phyloP scores from a whole-genome alignment of 2,113 vertebrate genomes.

The Syngnathoides biaculeatus region DNA sequence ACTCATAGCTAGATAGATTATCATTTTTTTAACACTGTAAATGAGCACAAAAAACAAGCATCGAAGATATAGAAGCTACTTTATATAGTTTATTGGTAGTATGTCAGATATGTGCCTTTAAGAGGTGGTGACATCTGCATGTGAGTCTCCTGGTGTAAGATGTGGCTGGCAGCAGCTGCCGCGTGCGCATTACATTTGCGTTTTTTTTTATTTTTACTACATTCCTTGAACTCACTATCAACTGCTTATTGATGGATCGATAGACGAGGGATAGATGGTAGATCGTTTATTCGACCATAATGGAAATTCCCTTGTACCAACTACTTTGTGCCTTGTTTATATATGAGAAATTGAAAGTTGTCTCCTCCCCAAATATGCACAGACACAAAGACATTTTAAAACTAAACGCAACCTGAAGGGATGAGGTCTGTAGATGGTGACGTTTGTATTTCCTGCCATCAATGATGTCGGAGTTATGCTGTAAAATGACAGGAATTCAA shows the following conservation, averaged over 20 bases:
- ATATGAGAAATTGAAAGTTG: conserved; percentile 6
- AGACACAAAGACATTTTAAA: conserved; percentile 10
- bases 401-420: conserved; percentile 11
- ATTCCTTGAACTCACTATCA: not conserved
- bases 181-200: no score
- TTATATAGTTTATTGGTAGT: no score
- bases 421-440: conserved; percentile 1
- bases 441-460: conserved; percentile 56
- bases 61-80: no score
- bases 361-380: conserved; percentile 5
- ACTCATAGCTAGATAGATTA: no score
- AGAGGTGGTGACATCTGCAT: no score
- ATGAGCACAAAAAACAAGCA: no score
- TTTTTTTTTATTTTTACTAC: not conserved
- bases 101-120: no score
- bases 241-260: not conserved
- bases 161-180: no score
- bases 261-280: no score
- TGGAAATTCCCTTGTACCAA: not conserved
- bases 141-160: no score
- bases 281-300: not conserved
- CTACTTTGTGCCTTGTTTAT: conserved; percentile 7
- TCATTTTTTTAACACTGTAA: no score
- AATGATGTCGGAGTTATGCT: conserved; percentile 20
- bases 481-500: conserved; percentile 37